Conservation (phyloP, 2,888 invertebrate species). For the Oegoconia quadripuncta region DNA sequence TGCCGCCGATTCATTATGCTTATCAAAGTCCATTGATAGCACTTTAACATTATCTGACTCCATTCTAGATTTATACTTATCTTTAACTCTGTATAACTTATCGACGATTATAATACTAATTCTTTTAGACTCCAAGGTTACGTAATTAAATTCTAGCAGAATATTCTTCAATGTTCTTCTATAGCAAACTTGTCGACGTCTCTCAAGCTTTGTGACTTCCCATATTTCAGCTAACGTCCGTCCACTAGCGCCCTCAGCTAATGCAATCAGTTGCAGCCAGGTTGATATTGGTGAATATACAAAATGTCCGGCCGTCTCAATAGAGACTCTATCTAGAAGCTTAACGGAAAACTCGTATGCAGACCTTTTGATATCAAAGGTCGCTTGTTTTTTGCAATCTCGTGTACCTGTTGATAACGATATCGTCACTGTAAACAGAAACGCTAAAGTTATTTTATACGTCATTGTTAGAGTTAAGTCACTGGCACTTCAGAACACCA, state of each 20-base stretch:
- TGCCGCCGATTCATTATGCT: constrained; percentile 28
- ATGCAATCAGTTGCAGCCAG: constrained; percentile 50
- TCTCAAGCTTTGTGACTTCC: constrained; percentile 41
- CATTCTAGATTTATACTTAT: constrained; percentile 32
- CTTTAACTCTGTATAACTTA: constrained; percentile 39
- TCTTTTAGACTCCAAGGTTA: constrained; percentile 30
- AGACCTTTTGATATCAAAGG: constrained; percentile 35
- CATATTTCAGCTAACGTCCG: constrained; percentile 43
- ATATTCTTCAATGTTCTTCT: constrained; percentile 38
- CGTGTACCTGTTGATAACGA: constrained; percentile 27
- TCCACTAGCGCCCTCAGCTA: constrained; percentile 50
- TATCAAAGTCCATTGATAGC: constrained; percentile 38
- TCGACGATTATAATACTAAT: constrained; percentile 45
- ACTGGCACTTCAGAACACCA: too few relatives aligned
- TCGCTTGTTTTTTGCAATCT: constrained; percentile 36
- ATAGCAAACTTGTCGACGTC: constrained; percentile 37
- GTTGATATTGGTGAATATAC: constrained; percentile 55
- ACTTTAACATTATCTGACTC: constrained; percentile 40
- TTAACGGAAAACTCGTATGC: constrained; percentile 50
- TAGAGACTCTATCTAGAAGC: constrained; percentile 45
- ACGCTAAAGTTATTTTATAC: too few relatives aligned
- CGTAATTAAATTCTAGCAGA: constrained; percentile 32
- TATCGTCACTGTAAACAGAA: too few relatives aligned
- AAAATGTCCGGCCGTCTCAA: constrained; percentile 49
- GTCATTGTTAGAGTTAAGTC: too few relatives aligned